Percentiles rank a stretch among this genome's conserved stretches.
phyloP scores from a whole-genome alignment of 2,888 invertebrate genomes.

The Orchestes rusci region DNA sequence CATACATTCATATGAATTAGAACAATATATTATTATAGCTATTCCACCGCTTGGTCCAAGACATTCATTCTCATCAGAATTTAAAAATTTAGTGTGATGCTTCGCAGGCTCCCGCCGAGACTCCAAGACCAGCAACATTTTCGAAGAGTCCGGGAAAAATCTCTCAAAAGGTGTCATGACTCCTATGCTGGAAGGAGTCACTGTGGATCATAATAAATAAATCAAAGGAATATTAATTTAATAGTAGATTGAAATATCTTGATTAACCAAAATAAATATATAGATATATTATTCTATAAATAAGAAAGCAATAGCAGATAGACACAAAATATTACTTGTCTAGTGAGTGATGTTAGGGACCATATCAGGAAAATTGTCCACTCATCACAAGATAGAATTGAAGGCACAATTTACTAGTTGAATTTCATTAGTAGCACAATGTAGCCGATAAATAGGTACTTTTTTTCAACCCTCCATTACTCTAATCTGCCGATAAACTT shows the following conservation, averaged over 20 bases:
- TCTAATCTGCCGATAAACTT: slow-evolving; percentile 25
- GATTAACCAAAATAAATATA: too few species aligned
- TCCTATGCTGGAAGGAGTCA: slow-evolving; percentile 56
- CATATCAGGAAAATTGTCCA: slow-evolving; percentile 40
- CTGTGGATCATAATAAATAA: too few species aligned
- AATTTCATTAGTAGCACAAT: background rate
- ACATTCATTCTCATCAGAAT: too few species aligned
- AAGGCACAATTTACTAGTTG: slow-evolving; percentile 7
- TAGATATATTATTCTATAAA: too few species aligned
- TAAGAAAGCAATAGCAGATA: too few species aligned
- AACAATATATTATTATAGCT: too few species aligned
- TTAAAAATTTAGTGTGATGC: too few species aligned
- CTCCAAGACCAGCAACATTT: slow-evolving; percentile 68
- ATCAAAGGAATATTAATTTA: slow-evolving; percentile 62
- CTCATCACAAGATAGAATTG: slow-evolving; percentile 36
- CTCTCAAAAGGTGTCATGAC: slow-evolving; percentile 40
- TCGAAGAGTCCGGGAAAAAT: slow-evolving; percentile 51
- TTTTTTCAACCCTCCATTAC: slow-evolving; percentile 22
- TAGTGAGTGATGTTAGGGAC: slow-evolving; percentile 45
- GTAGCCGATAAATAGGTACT: background rate
- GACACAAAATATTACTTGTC: slow-evolving; percentile 7
- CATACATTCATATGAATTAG: too few species aligned
- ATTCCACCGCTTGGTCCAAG: too few species aligned
- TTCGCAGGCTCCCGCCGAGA: slow-evolving; percentile 56
- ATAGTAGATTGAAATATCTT: too few species aligned